Evolutionary conservation across 2,797 vertebrate species (phyloP).

Genomic region (Ctenopoma multispine): DNA sequence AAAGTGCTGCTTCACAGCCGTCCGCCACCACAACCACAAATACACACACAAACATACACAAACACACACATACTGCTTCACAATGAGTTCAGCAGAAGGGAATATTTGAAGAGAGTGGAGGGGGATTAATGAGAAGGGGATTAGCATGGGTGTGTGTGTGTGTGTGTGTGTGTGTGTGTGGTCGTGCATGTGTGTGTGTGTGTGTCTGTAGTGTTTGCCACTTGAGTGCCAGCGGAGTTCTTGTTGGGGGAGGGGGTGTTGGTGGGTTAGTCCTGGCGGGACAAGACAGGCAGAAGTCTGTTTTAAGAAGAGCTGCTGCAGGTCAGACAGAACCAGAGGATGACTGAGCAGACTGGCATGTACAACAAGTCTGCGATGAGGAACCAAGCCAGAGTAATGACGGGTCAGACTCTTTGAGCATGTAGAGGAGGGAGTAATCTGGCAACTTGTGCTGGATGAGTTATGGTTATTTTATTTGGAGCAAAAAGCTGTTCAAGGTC

Average conservation of each 20-base stretch:
- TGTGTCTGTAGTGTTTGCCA: slow-evolving; percentile 46
- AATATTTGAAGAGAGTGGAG: slow-evolving; percentile 84
- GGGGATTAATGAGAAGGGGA: slow-evolving; percentile 96
- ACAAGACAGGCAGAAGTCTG: slow-evolving; percentile 33
- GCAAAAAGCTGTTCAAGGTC: slow-evolving; percentile 6
- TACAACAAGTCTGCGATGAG: slow-evolving; percentile 34
- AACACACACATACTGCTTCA: slow-evolving; percentile 34
- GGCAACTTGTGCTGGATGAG: slow-evolving; percentile 25
- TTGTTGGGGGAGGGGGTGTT: slow-evolving; percentile 12
- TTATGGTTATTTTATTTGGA: slow-evolving; percentile 5
- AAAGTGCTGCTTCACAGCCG: slow-evolving; percentile 29
- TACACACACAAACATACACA: slow-evolving; percentile 10
- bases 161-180: slow-evolving; percentile 6
- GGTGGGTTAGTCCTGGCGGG: slow-evolving; percentile 56
- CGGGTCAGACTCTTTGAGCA: slow-evolving; percentile 52
- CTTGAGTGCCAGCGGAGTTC: slow-evolving; percentile 73
- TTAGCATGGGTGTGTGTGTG: slow-evolving; percentile 83
- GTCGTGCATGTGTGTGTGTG: slow-evolving; percentile 8
- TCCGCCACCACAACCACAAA: background rate
- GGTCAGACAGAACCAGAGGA: slow-evolving; percentile 50
- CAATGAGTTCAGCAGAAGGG: slow-evolving; percentile 72
- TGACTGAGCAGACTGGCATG: slow-evolving; percentile 53
- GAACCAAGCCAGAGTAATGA: slow-evolving; percentile 30
- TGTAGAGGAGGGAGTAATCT: slow-evolving; percentile 33
- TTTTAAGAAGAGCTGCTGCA: slow-evolving; percentile 41